Percentiles rank a stretch among this genome's conserved stretches.
Evolutionary conservation across 1,140 invertebrate genomes (phyloP).

Genomic region (Argopecten irradians): DNA sequence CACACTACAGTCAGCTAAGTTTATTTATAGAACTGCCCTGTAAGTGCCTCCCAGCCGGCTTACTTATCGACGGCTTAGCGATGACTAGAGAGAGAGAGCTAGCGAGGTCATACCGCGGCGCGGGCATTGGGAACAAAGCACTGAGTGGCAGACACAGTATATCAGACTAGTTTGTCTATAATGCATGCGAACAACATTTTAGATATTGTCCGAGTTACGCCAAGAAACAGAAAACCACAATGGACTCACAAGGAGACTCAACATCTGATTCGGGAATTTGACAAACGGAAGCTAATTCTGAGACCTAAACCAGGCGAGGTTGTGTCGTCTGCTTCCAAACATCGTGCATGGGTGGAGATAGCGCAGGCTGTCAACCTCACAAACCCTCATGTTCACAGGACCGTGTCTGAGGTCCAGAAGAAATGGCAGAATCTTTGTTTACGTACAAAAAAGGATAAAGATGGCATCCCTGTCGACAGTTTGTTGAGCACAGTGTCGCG

Average conservation of each 20-base stretch:
- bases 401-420: background rate
- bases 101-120: slow-evolving; percentile 5
- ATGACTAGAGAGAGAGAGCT: background rate
- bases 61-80: slow-evolving; percentile 20
- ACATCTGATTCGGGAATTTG: slow-evolving; percentile 5
- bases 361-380: slow-evolving; percentile 8
- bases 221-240: background rate
- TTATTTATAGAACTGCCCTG: slow-evolving; percentile 16
- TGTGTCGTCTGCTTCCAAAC: slow-evolving; percentile 11
- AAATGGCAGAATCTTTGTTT: background rate
- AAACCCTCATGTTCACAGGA: background rate
- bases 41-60: background rate
- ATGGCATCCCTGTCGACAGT: background rate
- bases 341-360: background rate
- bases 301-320: background rate
- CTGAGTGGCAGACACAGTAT: background rate
- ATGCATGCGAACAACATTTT: background rate
- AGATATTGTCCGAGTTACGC: slow-evolving; percentile 4
- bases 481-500: background rate
- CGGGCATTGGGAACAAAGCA: slow-evolving; percentile 3
- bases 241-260: background rate
- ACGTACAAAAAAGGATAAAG: background rate
- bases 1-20: background rate
- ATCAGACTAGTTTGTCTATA: background rate
- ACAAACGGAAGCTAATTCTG: background rate